A percentile compares a stretch with the other conserved stretches of the same genome.
Evolutionary conservation across 2,888 invertebrate species (phyloP).

Genomic region (Pristionchus mayeri): DNA sequence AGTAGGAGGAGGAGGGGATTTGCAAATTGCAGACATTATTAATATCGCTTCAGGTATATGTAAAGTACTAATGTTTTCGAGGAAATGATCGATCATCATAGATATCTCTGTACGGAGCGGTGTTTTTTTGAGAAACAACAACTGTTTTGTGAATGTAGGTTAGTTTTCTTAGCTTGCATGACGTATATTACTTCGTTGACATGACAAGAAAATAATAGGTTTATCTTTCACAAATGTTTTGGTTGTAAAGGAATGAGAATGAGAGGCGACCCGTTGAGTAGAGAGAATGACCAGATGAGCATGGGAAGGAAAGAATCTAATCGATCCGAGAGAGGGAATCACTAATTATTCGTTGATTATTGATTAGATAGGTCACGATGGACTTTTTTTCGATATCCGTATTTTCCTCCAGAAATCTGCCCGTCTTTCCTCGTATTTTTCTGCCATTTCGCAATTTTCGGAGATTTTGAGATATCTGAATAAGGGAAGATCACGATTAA

Average conservation of each 20-base stretch:
- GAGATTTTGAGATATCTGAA: slow-evolving; percentile 58
- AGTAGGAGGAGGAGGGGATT: background rate
- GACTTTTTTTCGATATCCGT: slow-evolving; percentile 53
- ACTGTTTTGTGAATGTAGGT: no score
- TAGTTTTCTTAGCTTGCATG: no score
- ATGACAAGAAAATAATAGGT: background rate
- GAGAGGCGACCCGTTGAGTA: slow-evolving; percentile 1
- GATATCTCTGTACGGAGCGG: no score
- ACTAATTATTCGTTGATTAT: slow-evolving; percentile 12
- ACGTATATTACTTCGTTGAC: no score
- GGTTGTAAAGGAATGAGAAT: slow-evolving; percentile 11
- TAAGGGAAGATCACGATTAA: background rate
- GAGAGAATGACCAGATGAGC: slow-evolving; percentile 37
- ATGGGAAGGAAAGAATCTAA: slow-evolving; percentile 7
- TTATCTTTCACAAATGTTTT: background rate
- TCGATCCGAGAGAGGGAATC: slow-evolving; percentile 6
- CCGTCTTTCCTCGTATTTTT: slow-evolving; percentile 59
- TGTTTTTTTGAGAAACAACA: no score
- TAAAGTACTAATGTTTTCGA: no score
- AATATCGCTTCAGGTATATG: no score
- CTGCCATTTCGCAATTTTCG: slow-evolving; percentile 64
- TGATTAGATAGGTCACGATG: background rate
- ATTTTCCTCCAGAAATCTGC: slow-evolving; percentile 66
- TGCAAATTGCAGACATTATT: no score
- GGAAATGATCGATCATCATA: no score